Percentiles rank a stretch among this genome's conserved stretches.
phyloP scores from a whole-genome alignment of 2,888 invertebrate species.

The Watsonalla cultraria region DNA sequence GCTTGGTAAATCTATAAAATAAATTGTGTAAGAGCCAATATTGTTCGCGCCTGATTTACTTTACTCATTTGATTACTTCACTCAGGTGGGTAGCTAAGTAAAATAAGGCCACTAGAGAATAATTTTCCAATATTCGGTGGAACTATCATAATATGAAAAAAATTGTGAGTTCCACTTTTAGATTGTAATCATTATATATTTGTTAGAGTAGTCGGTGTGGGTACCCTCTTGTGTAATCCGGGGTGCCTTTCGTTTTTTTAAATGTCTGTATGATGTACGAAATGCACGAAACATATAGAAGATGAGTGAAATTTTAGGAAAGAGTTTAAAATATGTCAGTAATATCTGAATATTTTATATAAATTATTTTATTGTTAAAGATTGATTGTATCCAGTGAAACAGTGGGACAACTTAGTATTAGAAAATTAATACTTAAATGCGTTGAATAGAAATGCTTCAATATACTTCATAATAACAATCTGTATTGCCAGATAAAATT shows the following conservation, averaged over 20 bases:
- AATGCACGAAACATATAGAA: constrained; percentile 94
- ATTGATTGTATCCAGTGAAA: constrained; percentile 69
- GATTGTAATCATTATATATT: constrained; percentile 70
- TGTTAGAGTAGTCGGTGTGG: constrained; percentile 77
- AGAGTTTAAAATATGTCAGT: constrained; percentile 52
- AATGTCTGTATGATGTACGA: constrained; percentile 89
- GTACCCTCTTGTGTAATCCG: constrained; percentile 73
- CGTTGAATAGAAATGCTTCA: constrained; percentile 59
- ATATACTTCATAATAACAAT: constrained; percentile 68
- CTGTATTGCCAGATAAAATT: constrained; percentile 79
- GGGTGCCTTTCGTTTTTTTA: constrained; percentile 76
- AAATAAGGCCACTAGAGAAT: constrained; percentile 44
- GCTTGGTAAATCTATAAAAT: not conserved
- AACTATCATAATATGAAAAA: constrained; percentile 30
- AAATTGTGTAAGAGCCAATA: not conserved
- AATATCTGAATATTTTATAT: constrained; percentile 68
- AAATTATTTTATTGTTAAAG: constrained; percentile 70
- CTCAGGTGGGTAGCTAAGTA: constrained; percentile 13
- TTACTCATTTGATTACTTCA: not conserved
- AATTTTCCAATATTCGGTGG: constrained; percentile 47
- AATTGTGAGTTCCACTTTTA: constrained; percentile 57
- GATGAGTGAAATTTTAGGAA: constrained; percentile 77
- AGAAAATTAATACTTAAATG: constrained; percentile 60
- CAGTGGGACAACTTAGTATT: constrained; percentile 72
- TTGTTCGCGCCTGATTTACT: not conserved